phyloP scores from a whole-genome alignment of 1,140 invertebrate species.

The Globodera rostochiensis region DNA sequence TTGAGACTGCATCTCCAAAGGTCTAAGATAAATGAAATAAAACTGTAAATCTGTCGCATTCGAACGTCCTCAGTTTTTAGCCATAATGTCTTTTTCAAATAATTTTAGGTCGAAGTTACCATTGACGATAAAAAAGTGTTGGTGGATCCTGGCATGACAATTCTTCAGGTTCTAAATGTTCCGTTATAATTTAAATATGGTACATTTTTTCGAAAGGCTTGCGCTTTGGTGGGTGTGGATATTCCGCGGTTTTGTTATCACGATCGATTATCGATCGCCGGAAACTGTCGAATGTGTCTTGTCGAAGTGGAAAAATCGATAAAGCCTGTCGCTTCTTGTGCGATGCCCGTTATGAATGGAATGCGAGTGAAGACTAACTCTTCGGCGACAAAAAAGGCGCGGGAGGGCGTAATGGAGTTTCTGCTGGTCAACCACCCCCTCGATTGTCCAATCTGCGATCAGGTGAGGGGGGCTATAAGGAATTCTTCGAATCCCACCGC shows the following conservation, averaged over 20 bases:
- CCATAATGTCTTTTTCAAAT: neutral
- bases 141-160: constrained; percentile 93
- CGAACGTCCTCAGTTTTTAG: neutral
- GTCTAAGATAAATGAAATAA: too few relatives aligned
- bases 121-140: constrained; percentile 93
- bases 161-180: constrained; percentile 78
- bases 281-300: constrained; percentile 98
- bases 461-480: constrained; percentile 46
- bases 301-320: constrained; percentile 96
- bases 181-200: too few relatives aligned
- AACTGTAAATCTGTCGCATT: neutral
- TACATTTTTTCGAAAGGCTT: constrained; percentile 74
- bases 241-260: constrained; percentile 99
- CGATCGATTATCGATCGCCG: constrained; percentile 93
- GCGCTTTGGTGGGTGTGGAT: constrained; percentile 90
- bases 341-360: constrained; percentile 99
- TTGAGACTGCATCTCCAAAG: neutral
- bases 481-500: too few relatives aligned
- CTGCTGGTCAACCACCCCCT: constrained; percentile 95
- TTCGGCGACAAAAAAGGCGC: constrained; percentile 86
- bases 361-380: constrained; percentile 95
- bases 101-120: constrained; percentile 81
- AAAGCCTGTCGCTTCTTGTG: constrained; percentile 97
- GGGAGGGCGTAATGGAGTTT: constrained; percentile 98
- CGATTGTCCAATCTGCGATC: constrained; percentile 99